Evolutionary conservation across 2,113 vertebrate genomes (phyloP).

Genomic region (Mystacornis crossleyi): DNA sequence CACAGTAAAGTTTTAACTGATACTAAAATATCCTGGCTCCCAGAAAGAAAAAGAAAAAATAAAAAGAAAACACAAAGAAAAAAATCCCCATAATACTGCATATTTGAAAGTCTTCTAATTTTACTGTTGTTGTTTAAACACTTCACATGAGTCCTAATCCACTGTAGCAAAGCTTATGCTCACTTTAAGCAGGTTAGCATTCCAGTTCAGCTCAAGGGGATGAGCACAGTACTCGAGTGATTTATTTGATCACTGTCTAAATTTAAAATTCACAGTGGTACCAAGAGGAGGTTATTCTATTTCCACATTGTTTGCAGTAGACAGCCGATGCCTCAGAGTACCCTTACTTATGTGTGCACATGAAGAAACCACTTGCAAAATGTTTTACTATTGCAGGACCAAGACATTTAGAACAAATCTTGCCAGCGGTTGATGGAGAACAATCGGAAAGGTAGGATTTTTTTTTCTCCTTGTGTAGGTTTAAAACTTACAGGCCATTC

Average conservation of each 20-base stretch:
- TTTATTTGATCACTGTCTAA: conserved; percentile 1
- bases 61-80: not conserved
- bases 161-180: not conserved
- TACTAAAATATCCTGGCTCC: not conserved
- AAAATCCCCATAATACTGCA: not conserved
- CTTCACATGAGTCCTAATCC: not conserved
- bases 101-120: conserved; percentile 21
- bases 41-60: not conserved
- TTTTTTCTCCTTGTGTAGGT: not conserved
- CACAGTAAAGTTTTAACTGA: not conserved
- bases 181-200: conserved; percentile 51
- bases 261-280: not conserved
- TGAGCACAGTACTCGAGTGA: not conserved
- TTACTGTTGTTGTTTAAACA: not conserved
- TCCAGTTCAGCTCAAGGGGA: conserved; percentile 32
- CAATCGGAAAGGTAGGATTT: conserved; percentile 49
- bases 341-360: not conserved
- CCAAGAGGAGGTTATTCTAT: not conserved
- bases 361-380: not conserved
- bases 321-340: not conserved
- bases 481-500: not conserved
- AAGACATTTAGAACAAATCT: conserved; percentile 23
- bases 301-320: not conserved
- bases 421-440: conserved; percentile 34
- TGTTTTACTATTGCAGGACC: conserved; percentile 57